These are phyloP conservation scores for Lacerta agilis DNA, from an alignment of 2,797 vertebrate species.

Conservation along the genomic window DNA sequence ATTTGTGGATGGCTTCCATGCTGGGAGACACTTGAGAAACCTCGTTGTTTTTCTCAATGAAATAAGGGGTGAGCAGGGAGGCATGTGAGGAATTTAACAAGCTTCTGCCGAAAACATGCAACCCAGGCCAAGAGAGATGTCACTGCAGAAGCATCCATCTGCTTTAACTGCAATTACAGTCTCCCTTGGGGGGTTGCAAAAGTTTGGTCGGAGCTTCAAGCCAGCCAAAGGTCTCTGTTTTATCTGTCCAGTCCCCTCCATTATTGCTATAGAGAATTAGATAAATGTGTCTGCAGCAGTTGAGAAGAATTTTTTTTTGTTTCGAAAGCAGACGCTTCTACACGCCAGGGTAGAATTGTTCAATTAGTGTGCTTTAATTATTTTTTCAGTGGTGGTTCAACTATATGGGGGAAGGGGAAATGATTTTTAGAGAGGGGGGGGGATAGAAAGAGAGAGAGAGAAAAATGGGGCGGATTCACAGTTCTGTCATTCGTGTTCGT, in stretches of 20 bases:
- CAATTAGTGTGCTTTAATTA: neutral
- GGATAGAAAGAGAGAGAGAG: no score
- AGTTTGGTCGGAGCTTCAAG: neutral
- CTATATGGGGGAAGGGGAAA: neutral
- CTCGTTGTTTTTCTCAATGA: slow-evolving; percentile 4
- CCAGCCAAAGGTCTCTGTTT: neutral
- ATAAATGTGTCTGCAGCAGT: neutral
- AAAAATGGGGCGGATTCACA: neutral
- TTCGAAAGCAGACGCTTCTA: neutral
- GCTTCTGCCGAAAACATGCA: neutral
- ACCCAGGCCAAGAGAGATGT: neutral
- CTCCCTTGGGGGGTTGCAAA: slow-evolving; percentile 12
- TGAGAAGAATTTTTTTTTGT: neutral
- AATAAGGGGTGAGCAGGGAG: neutral
- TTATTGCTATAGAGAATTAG: slow-evolving; percentile 2
- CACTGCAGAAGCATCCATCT: neutral
- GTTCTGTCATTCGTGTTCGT: neutral
- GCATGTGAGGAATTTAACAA: slow-evolving; percentile 22
- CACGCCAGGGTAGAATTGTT: neutral
- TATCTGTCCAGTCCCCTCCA: neutral
- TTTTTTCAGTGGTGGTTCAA: neutral
- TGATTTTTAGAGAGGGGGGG: neutral
- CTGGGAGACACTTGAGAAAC: neutral
- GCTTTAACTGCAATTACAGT: neutral
- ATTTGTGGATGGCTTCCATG: neutral